A percentile compares a stretch with the other conserved stretches of the same genome.
These are phyloP conservation scores for Deilephila elpenor DNA, from an alignment of 2,888 invertebrate genomes.

Conservation along the genomic window DNA sequence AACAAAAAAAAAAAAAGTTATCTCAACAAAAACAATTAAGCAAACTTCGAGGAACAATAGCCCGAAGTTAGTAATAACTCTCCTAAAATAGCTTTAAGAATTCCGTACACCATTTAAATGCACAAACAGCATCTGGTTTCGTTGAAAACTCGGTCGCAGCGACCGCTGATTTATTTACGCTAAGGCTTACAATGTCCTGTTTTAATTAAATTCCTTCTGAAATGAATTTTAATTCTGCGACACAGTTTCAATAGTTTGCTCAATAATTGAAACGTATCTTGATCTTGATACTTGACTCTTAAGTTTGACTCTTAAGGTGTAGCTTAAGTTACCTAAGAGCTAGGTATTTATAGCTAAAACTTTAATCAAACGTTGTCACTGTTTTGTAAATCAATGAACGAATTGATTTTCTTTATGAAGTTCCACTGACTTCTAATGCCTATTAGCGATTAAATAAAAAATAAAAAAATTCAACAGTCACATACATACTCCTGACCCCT, in stretches of 20 bases:
- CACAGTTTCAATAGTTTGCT: not conserved
- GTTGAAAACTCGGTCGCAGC: not conserved
- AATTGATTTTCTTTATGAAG: not conserved
- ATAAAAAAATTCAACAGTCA: too few relatives aligned
- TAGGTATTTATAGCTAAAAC: too few relatives aligned
- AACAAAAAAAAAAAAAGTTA: not conserved
- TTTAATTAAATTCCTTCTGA: slow-evolving; percentile 12
- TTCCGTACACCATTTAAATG: slow-evolving; percentile 2
- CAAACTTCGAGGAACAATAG: slow-evolving; percentile 4
- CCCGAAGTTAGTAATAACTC: not conserved
- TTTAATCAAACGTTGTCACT: not conserved
- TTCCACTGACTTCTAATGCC: not conserved
- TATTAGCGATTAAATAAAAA: too few relatives aligned
- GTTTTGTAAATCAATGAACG: not conserved
- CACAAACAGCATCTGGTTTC: slow-evolving; percentile 4
- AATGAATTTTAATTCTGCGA: not conserved
- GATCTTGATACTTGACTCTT: not conserved
- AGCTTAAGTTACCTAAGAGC: too few relatives aligned
- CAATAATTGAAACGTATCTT: not conserved
- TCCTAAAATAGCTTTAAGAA: slow-evolving; percentile 5
- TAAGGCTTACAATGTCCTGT: not conserved
- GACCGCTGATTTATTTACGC: not conserved
- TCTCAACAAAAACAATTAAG: not conserved
- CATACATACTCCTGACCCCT: too few relatives aligned
- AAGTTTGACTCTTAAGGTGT: too few relatives aligned